These are phyloP conservation scores for Garrulus glandarius DNA, from an alignment of 2,797 vertebrate species.

Conservation along the genomic window DNA sequence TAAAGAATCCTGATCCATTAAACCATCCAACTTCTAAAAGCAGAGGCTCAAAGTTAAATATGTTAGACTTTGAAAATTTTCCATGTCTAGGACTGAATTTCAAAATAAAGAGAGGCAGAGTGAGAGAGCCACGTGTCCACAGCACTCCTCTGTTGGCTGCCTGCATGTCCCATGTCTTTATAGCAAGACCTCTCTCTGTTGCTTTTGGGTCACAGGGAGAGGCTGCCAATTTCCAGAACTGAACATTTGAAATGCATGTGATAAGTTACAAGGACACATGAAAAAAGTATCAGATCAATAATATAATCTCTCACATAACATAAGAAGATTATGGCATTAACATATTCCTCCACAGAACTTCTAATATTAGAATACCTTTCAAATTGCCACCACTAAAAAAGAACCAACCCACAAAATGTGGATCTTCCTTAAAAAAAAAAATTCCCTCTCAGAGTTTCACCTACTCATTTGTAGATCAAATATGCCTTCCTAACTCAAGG, in stretches of 20 bases:
- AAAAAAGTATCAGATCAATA: not conserved
- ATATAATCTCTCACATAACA: not conserved
- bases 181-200: not conserved
- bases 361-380: not conserved
- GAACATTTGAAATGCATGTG: not conserved
- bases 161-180: not conserved
- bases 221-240: not conserved
- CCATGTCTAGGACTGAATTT: not conserved
- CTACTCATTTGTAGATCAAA: not conserved
- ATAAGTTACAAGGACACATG: not conserved
- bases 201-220: not conserved
- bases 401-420: not conserved
- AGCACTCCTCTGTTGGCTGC: not conserved
- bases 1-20: not conserved
- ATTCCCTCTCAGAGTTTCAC: not conserved
- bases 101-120: not conserved
- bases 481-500: not conserved
- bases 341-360: not conserved
- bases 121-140: not conserved
- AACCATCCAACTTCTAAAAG: not conserved
- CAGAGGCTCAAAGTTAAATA: not conserved
- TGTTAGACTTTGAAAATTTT: not conserved
- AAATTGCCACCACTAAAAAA: not conserved
- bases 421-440: not conserved
- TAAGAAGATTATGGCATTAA: not conserved